These are phyloP conservation scores for Serilophus lunatus DNA, from an alignment of 2,113 vertebrate species.

Conservation along the genomic window DNA sequence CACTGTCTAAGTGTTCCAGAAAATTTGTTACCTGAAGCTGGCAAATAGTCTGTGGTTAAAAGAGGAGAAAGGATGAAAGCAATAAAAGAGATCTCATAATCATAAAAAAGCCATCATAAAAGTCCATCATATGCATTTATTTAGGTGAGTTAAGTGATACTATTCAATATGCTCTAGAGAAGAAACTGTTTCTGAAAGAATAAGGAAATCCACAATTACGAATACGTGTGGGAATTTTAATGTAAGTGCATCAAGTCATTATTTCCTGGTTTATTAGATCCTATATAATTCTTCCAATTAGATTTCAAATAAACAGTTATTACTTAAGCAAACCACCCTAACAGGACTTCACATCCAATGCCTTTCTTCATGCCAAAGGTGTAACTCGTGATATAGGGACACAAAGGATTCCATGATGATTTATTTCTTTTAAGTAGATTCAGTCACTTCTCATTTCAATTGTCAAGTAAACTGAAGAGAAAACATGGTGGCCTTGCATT, in stretches of 20 bases:
- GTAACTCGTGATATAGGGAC: neutral
- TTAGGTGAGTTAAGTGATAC: neutral
- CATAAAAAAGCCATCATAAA: constrained; percentile 33
- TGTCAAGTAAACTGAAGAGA: neutral
- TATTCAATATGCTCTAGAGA: neutral
- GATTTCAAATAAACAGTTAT: neutral
- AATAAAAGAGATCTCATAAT: neutral
- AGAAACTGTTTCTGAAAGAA: neutral
- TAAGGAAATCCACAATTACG: neutral
- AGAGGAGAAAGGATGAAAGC: neutral
- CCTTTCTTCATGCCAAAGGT: neutral
- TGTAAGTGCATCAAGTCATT: neutral
- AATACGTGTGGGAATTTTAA: neutral
- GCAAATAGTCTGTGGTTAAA: neutral
- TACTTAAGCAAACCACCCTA: constrained; percentile 2
- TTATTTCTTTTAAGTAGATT: neutral
- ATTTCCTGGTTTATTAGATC: neutral
- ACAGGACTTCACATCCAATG: neutral
- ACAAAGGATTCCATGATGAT: neutral
- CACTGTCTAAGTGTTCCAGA: neutral
- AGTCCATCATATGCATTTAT: neutral
- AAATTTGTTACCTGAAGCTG: constrained; percentile 19
- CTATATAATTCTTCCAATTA: neutral
- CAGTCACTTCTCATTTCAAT: neutral
- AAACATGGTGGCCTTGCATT: neutral